phyloP scores from a whole-genome alignment of 2,797 vertebrate species.

The Clarias laeviceps region DNA sequence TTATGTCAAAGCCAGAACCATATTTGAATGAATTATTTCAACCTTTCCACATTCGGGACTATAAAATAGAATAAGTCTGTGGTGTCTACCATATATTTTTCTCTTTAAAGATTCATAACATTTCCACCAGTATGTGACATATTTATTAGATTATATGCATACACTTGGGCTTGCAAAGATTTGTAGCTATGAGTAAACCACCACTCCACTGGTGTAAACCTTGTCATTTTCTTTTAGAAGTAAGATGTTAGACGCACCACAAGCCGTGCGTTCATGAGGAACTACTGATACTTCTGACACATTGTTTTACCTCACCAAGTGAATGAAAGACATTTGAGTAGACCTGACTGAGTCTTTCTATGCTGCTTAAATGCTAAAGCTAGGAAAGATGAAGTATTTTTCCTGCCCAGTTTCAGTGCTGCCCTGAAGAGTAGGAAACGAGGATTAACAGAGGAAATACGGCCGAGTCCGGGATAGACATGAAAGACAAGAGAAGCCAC shows the following conservation, averaged over 20 bases:
- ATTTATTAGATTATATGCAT: slow-evolving; percentile 33
- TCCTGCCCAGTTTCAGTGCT: slow-evolving; percentile 61
- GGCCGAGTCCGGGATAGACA: slow-evolving; percentile 60
- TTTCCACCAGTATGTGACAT: slow-evolving; percentile 26
- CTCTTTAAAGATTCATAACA: slow-evolving; percentile 30
- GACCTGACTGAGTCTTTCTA: slow-evolving; percentile 33
- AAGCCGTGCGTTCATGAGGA: slow-evolving; percentile 2
- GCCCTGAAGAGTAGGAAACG: slow-evolving; percentile 56
- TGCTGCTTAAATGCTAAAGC: slow-evolving; percentile 57
- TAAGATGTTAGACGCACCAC: slow-evolving; percentile 11
- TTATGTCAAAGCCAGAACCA: slow-evolving; percentile 37
- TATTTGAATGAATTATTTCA: slow-evolving; percentile 50
- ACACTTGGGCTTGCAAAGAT: slow-evolving; percentile 17
- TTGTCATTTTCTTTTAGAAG: slow-evolving; percentile 27
- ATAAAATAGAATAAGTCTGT: slow-evolving; percentile 37
- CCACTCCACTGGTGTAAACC: slow-evolving; percentile 28
- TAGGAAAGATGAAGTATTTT: slow-evolving; percentile 65
- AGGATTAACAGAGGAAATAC: slow-evolving; percentile 61
- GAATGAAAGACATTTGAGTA: slow-evolving; percentile 33
- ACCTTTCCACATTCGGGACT: slow-evolving; percentile 22
- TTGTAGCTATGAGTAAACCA: slow-evolving; percentile 27
- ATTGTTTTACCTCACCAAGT: slow-evolving; percentile 19
- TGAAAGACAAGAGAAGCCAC: slow-evolving; percentile 58
- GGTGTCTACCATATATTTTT: slow-evolving; percentile 27
- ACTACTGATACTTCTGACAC: slow-evolving; percentile 22